A percentile compares a stretch with the other conserved stretches of the same genome.
These are phyloP conservation scores for Benitochromis conjunctus DNA, from an alignment of 2,113 vertebrate species.

Conservation along the genomic window DNA sequence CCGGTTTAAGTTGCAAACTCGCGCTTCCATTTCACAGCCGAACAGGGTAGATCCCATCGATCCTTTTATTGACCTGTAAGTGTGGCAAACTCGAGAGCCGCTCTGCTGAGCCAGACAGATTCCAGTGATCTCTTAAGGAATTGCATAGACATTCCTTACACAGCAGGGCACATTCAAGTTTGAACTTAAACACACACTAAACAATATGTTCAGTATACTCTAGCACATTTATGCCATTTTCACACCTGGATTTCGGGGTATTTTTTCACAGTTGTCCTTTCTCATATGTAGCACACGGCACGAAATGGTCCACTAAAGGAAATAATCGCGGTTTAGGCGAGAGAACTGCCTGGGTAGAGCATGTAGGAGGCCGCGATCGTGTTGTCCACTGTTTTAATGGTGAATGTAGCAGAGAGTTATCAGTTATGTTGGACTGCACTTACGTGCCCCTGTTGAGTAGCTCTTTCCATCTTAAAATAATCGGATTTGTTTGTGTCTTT, in stretches of 20 bases:
- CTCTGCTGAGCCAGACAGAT: constrained; percentile 41
- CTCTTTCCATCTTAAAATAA: background rate
- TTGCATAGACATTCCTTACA: constrained; percentile 50
- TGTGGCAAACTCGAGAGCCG: constrained; percentile 14
- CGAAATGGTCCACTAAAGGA: background rate
- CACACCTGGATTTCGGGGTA: background rate
- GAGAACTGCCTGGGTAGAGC: background rate
- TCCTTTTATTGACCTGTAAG: constrained; percentile 35
- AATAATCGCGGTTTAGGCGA: background rate
- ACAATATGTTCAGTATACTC: background rate
- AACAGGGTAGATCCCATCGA: background rate
- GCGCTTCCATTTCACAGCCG: background rate
- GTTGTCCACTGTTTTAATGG: background rate
- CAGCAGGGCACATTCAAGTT: constrained; percentile 25
- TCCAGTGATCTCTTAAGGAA: constrained; percentile 38
- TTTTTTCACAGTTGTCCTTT: background rate
- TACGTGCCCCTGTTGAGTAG: fast-evolving
- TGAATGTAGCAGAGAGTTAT: fast-evolving
- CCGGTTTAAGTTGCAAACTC: background rate
- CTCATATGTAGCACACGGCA: background rate
- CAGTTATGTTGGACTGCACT: fast-evolving
- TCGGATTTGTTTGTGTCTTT: background rate
- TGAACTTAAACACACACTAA: constrained; percentile 1
- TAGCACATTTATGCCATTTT: background rate
- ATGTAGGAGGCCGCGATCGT: background rate